Evolutionary conservation across 2,888 invertebrate genomes (phyloP), one percentile per base, ranked within the genome.

Genomic region (Alloplasta piceator): DNA sequence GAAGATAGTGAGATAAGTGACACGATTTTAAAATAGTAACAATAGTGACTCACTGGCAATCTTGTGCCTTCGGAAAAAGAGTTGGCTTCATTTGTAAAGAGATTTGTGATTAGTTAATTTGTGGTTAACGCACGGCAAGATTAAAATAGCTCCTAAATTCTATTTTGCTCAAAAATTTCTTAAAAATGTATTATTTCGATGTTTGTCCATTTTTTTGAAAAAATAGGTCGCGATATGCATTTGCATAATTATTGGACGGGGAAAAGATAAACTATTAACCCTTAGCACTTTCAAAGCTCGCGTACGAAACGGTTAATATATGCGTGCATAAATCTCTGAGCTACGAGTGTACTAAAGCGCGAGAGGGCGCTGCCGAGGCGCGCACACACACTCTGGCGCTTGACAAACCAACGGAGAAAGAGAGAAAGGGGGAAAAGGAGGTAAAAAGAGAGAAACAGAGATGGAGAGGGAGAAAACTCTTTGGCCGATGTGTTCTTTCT

Each of bases 401-500:
- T 48, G 88, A 89, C 86, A 88, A 87, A 87, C 87, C 87, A 89
- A 89, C 90, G 90, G 73, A 60, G 66, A 73, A 46, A 89, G 90
- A 90, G 73, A 60, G 66, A 73, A 46, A 60, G 43, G 4, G 43
- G 38, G 39, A 9, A 41, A 50, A 5, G 10, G 48, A 7, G 50
- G 2, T 16, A 46, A 56, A n/a, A 71, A 12, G 61, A 60, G 58
- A 55, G 55, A 43, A 12, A 16, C 26, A 39, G 26, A 26, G 26
- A 56, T 39, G 64, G 48, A 41, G 70, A 80, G 14, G 64, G 63
- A 36, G 43, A 43, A 46, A 67, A 56, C 71, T 74, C 73, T 74
- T 75, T 71, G 78, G 71, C 56, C 48, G 68, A 58, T 63, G 60
- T 78, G 74, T 72, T 68, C 66, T 77, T 79, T 80, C 55, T 83